Evolutionary conservation across 2,888 invertebrate genomes (phyloP).

Genomic region (Furcula furcula): DNA sequence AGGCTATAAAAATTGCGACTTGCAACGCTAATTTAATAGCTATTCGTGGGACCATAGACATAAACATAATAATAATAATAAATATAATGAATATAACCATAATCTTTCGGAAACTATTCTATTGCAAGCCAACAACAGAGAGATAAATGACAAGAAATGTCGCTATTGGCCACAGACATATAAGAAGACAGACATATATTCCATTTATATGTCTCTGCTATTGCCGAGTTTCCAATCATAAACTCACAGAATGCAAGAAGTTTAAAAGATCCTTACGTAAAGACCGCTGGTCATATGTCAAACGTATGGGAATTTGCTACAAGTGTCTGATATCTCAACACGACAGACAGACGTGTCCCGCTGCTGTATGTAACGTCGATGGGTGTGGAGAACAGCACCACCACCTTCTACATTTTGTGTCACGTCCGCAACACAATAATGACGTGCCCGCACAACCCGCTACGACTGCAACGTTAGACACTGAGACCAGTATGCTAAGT

Average conservation of each 20-base stretch:
- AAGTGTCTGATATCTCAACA: slow-evolving; percentile 21
- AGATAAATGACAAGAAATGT: too few relatives aligned
- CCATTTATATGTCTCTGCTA: too few relatives aligned
- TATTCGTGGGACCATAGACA: too few relatives aligned
- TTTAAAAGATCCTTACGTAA: slow-evolving; percentile 21
- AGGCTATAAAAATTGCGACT: slow-evolving; percentile 19
- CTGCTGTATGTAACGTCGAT: slow-evolving; percentile 19
- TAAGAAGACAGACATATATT: too few relatives aligned
- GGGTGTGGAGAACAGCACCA: slow-evolving; percentile 6
- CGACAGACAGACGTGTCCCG: slow-evolving; percentile 14
- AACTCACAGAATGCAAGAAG: slow-evolving; percentile 14
- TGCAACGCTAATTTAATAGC: slow-evolving; percentile 3
- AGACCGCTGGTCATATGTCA: slow-evolving; percentile 15
- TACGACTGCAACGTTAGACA: background rate
- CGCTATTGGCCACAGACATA: too few relatives aligned
- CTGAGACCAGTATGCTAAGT: background rate
- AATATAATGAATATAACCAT: too few relatives aligned
- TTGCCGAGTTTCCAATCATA: slow-evolving; percentile 12
- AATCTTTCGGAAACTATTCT: background rate
- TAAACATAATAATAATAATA: too few relatives aligned
- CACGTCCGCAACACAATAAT: background rate
- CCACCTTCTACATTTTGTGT: slow-evolving; percentile 5
- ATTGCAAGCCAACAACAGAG: background rate
- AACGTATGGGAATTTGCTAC: slow-evolving; percentile 14
- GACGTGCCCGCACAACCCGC: background rate